Evolutionary conservation across 2,797 vertebrate genomes (phyloP).

Genomic region (Clarias fuscus): DNA sequence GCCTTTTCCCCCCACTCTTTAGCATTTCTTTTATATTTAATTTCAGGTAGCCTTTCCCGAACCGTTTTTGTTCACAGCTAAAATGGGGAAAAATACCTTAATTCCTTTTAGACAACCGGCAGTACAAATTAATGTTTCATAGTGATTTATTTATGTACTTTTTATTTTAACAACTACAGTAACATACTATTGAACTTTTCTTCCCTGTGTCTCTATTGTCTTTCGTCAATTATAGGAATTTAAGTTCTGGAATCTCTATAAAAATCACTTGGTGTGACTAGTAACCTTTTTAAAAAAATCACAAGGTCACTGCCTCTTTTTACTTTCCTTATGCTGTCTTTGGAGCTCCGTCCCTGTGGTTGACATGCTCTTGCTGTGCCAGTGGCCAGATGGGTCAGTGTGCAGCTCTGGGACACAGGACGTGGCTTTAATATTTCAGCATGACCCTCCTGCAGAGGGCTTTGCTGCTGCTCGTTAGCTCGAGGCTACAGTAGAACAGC

Average conservation of each 20-base stretch:
- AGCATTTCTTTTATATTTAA: not conserved
- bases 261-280: not conserved
- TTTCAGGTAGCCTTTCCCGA: not conserved
- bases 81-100: not conserved
- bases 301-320: not conserved
- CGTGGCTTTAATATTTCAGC: conserved; percentile 72
- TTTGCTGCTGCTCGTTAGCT: conserved; percentile 56
- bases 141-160: not conserved
- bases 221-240: not conserved
- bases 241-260: not conserved
- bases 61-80: not conserved
- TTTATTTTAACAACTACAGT: conserved; percentile 8
- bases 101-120: not conserved
- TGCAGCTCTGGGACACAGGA: conserved; percentile 61
- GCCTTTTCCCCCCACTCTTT: not conserved
- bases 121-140: not conserved
- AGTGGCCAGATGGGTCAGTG: conserved; percentile 27
- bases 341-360: conserved; percentile 1
- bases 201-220: not conserved
- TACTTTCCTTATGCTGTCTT: not conserved
- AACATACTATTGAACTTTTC: not conserved
- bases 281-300: conserved; percentile 1
- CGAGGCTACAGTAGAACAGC: conserved; percentile 43
- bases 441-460: conserved; percentile 46
- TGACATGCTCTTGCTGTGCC: conserved; percentile 21